These are phyloP conservation scores for Temnothorax rugatulus DNA, from an alignment of 2,888 invertebrate species.

Conservation along the genomic window DNA sequence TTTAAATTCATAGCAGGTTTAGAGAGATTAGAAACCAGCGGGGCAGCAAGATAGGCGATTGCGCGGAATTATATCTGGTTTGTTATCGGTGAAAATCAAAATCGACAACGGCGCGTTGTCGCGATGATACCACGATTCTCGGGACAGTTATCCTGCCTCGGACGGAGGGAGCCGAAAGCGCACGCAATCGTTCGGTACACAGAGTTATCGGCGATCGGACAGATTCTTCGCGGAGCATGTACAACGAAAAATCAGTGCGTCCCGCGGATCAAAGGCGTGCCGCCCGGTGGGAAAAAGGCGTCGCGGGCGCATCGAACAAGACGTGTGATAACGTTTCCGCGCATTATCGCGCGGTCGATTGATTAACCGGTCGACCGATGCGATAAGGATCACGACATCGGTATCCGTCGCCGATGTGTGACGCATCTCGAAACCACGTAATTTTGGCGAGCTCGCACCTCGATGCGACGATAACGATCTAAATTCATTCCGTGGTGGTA, in stretches of 20 bases:
- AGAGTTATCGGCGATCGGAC: slow-evolving; percentile 66
- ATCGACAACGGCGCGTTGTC: slow-evolving; percentile 4
- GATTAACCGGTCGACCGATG: slow-evolving; percentile 13
- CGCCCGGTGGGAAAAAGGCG: slow-evolving; percentile 57
- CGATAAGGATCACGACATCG: slow-evolving; percentile 30
- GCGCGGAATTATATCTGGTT: slow-evolving; percentile 4
- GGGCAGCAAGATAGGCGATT: background rate
- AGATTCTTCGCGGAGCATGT: slow-evolving; percentile 60
- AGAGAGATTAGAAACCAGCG: background rate
- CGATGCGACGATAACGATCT: background rate
- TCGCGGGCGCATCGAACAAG: slow-evolving; percentile 9
- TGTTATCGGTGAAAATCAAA: background rate
- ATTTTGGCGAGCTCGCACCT: background rate
- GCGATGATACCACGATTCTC: background rate
- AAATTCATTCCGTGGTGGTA: background rate
- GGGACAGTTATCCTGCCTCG: background rate
- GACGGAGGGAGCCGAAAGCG: background rate
- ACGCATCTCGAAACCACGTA: slow-evolving; percentile 8
- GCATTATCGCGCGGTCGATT: slow-evolving; percentile 43
- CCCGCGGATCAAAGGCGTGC: slow-evolving; percentile 68
- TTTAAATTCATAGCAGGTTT: background rate
- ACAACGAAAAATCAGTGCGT: slow-evolving; percentile 70
- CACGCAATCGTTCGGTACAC: slow-evolving; percentile 68
- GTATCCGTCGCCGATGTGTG: slow-evolving; percentile 2
- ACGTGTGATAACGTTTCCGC: slow-evolving; percentile 36